Conservation (phyloP, 37 sponge, comb jelly and placozoan species). For the Haliclona indistincta region DNA sequence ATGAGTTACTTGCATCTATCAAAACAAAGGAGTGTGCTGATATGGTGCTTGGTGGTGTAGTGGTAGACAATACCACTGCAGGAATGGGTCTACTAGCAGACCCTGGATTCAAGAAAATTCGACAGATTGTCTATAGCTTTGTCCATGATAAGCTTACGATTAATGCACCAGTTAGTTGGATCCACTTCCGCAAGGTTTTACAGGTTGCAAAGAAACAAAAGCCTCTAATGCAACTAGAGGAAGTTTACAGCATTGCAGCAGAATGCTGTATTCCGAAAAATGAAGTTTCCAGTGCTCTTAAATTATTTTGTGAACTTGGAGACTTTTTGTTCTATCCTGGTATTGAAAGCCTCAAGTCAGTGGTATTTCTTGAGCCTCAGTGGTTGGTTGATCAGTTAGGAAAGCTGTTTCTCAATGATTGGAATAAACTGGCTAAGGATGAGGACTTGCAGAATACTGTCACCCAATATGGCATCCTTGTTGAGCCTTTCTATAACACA, state of each 20-base stretch:
- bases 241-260: slow-evolving; percentile 17
- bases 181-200: slow-evolving; percentile 41
- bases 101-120: slow-evolving; percentile 7
- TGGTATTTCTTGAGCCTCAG: slow-evolving; percentile 40
- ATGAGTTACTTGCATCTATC: neutral
- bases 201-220: slow-evolving; percentile 8
- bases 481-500: slow-evolving; percentile 36
- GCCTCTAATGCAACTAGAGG: neutral
- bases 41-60: neutral
- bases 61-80: slow-evolving; percentile 64
- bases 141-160: slow-evolving; percentile 11
- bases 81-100: slow-evolving; percentile 46
- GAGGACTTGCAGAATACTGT: slow-evolving; percentile 10
- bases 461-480: slow-evolving; percentile 47
- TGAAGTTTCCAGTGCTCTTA: slow-evolving; percentile 37
- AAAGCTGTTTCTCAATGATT: slow-evolving; percentile 13
- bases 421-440: neutral
- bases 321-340: slow-evolving; percentile 41
- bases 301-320: slow-evolving; percentile 57
- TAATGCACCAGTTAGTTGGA: slow-evolving; percentile 51
- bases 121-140: slow-evolving; percentile 18
- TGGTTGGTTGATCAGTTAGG: slow-evolving; percentile 44
- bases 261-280: slow-evolving; percentile 13
- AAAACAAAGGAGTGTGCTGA: slow-evolving; percentile 12
- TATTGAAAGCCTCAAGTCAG: slow-evolving; percentile 4